Evolutionary conservation across 2,888 invertebrate species (phyloP), one percentile per base, ranked within the genome.

Genomic region (Sphaerophoria rueppellii): DNA sequence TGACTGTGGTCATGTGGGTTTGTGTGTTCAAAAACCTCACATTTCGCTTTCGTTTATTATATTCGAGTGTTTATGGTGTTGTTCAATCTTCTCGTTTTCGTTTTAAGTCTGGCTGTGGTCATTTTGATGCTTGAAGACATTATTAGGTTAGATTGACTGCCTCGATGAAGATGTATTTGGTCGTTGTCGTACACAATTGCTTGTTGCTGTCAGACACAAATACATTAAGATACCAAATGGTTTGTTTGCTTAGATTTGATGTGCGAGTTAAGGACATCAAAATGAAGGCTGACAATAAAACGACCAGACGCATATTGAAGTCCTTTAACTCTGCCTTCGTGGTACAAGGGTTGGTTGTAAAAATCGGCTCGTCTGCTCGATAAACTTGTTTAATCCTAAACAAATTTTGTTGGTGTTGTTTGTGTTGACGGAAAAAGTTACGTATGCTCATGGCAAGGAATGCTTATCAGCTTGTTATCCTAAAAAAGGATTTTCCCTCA

Each of bases 391-490:
- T 9, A 43, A 43, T 43, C 9, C 12, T 11, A 58, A 40, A 67
- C 35, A 9, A 14, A 24, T 52, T 52, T 43, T 43, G 43, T 43
- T 43, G 43, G 9, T 43, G 6, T 43, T 40, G 4, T 9, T n/a
- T 32, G 6, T 6, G 4, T 5, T 11, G 4, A 32, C n/a, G 40
- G 11, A 40, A n/a, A n/a, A 32, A 54, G 4, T 24, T n/a, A 1
- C 24, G 4, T 61, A 65, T 4, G 14, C 48, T 43, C 40, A 14
- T 54, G 40, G 52, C 67, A 54, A 54, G 67, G 32, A 40, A 54
- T 55, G 48, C 65, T 78, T 74, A 65, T 65, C 74, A 74, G 50
- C 11, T 65, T 63, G 77, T 82, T 77, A 73, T 77, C 63, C 69
- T 57, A 74, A 48, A 24, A 24, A 61, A 52, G 43, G 24, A 63